phyloP scores from a whole-genome alignment of 2,888 invertebrate genomes.

The Drosophila kanekoi region DNA sequence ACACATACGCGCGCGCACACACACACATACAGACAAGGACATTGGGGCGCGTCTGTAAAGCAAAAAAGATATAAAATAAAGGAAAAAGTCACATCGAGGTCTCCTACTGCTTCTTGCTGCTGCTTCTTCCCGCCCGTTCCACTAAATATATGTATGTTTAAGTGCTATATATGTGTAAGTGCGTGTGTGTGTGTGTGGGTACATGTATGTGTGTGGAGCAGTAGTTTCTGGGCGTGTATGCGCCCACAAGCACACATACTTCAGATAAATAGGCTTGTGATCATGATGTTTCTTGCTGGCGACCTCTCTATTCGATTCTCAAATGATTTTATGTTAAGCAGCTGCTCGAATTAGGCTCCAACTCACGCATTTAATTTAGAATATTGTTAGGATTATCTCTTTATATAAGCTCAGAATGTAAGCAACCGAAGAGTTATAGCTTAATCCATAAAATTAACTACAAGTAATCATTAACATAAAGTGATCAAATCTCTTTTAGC shows the following conservation, averaged over 20 bases:
- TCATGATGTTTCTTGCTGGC: not conserved
- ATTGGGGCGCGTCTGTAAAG: slow-evolving; percentile 52
- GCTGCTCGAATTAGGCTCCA: no score
- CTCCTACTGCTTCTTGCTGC: slow-evolving; percentile 2
- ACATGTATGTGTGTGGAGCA: not conserved
- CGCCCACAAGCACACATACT: slow-evolving; percentile 1
- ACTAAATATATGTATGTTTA: not conserved
- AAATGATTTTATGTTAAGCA: no score
- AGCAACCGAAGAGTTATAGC: no score
- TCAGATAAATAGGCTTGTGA: not conserved
- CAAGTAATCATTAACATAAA: no score
- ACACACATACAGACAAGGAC: slow-evolving; percentile 39
- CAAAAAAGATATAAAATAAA: slow-evolving; percentile 26
- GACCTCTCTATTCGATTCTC: slow-evolving; percentile 6
- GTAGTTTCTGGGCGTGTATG: not conserved
- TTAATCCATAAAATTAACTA: no score
- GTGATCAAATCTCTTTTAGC: no score
- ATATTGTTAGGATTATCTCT: no score
- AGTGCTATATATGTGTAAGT: not conserved
- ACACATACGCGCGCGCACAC: slow-evolving; percentile 20
- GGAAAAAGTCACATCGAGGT: slow-evolving; percentile 26
- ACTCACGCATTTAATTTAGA: no score
- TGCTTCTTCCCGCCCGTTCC: not conserved
- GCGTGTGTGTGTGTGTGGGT: not conserved
- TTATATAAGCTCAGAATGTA: no score